phyloP scores from a whole-genome alignment of 2,888 invertebrate species.

The Nemotelus nigrinus region DNA sequence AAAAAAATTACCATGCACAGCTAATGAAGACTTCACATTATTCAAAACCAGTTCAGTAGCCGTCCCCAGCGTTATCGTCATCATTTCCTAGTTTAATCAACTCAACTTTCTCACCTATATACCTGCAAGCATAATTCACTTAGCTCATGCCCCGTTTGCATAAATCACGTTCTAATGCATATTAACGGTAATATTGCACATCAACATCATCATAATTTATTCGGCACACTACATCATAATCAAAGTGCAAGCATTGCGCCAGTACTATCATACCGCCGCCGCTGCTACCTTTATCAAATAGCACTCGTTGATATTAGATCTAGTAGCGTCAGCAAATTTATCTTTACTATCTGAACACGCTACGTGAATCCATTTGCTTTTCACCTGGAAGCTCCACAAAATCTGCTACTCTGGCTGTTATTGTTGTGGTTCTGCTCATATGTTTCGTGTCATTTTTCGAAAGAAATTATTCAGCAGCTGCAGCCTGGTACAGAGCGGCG shows the following conservation, averaged over 20 bases:
- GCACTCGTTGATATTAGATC: neutral
- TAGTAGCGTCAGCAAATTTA: neutral
- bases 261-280: neutral
- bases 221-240: conserved; percentile 22
- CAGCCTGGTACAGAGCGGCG: neutral
- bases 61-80: neutral
- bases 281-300: neutral
- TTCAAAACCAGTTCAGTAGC: too few relatives aligned
- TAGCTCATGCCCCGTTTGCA: conserved; percentile 36
- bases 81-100: conserved; percentile 1
- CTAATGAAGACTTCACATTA: too few relatives aligned
- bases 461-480: conserved; percentile 22
- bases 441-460: conserved; percentile 20
- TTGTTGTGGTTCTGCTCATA: conserved; percentile 19
- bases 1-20: too few relatives aligned
- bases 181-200: conserved; percentile 40
- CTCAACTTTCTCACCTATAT: conserved; percentile 26
- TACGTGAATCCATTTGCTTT: conserved; percentile 14
- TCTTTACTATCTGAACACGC: neutral
- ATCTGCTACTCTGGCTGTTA: neutral
- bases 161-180: conserved; percentile 26
- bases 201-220: neutral
- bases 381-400: too few relatives aligned
- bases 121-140: conserved; percentile 20
- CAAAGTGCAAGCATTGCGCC: neutral